A percentile compares a stretch with the other conserved stretches of the same genome.
Evolutionary conservation across 2,797 vertebrate species (phyloP).

Genomic region (Pseudochaenichthys georgianus): DNA sequence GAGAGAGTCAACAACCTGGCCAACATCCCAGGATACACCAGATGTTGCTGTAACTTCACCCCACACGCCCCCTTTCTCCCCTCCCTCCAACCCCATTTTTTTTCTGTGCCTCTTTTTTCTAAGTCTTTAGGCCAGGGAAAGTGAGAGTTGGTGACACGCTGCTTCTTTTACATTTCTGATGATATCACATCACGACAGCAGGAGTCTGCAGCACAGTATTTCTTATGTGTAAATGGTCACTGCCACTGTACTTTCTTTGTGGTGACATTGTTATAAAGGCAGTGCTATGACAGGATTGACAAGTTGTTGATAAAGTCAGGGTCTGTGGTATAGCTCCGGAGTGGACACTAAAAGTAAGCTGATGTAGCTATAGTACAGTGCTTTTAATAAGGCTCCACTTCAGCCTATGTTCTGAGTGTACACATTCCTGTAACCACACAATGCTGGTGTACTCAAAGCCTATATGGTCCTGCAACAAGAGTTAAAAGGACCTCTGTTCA

Average conservation of each 20-base stretch:
- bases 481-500: too few relatives aligned
- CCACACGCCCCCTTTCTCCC: conserved; percentile 62
- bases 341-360: neutral
- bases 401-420: neutral
- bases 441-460: neutral
- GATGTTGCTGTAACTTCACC: conserved; percentile 89
- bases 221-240: neutral
- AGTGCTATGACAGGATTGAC: conserved; percentile 9
- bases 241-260: neutral
- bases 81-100: conserved; percentile 10
- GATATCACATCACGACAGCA: conserved; percentile 23
- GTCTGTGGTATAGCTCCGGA: conserved; percentile 9
- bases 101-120: conserved; percentile 14
- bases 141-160: conserved; percentile 49
- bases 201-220: neutral
- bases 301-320: conserved; percentile 22
- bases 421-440: neutral
- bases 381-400: neutral
- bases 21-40: conserved; percentile 84
- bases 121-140: conserved; percentile 45
- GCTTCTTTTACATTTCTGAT: conserved; percentile 33
- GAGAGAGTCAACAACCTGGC: conserved; percentile 77
- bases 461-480: neutral
- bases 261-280: conserved; percentile 26
- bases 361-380: neutral